Evolutionary conservation across 1,140 invertebrate species (phyloP).

Genomic region (Diuraphis noxia): DNA sequence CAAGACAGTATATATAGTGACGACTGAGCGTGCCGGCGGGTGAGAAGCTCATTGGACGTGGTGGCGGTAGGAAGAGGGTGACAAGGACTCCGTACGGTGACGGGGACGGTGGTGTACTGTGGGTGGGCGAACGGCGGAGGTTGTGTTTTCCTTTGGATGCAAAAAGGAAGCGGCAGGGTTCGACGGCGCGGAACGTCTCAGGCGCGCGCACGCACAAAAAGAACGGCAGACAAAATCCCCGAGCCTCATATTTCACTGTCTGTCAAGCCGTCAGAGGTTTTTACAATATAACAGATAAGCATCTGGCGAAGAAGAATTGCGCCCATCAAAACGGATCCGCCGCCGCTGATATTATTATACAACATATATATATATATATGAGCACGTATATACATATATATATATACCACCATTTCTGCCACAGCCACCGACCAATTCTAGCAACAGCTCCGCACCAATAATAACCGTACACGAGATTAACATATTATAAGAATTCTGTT

Average conservation of each 20-base stretch:
- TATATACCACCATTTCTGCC: neutral
- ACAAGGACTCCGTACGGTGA: neutral
- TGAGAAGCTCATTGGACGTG: neutral
- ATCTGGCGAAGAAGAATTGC: conserved; percentile 52
- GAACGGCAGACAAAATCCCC: conserved; percentile 38
- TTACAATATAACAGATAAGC: conserved; percentile 54
- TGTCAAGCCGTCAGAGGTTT: conserved; percentile 53
- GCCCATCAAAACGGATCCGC: conserved; percentile 46
- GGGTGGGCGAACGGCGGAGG: neutral
- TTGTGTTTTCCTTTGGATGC: conserved; percentile 34
- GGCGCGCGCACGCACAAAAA: conserved; percentile 42
- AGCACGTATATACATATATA: neutral
- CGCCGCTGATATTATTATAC: neutral
- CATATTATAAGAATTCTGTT: neutral
- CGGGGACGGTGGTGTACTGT: neutral
- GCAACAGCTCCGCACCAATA: neutral
- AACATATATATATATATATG: neutral
- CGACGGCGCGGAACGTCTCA: conserved; percentile 48
- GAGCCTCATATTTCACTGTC: conserved; percentile 54
- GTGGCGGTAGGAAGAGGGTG: neutral
- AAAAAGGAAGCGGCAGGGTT: conserved; percentile 44
- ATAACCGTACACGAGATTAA: neutral
- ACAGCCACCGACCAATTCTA: neutral
- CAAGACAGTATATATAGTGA: conserved; percentile 4
- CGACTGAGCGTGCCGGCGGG: neutral